Evolutionary conservation across 2,113 vertebrate species (phyloP).

Genomic region (Boulengeromyrus knoepffleri): DNA sequence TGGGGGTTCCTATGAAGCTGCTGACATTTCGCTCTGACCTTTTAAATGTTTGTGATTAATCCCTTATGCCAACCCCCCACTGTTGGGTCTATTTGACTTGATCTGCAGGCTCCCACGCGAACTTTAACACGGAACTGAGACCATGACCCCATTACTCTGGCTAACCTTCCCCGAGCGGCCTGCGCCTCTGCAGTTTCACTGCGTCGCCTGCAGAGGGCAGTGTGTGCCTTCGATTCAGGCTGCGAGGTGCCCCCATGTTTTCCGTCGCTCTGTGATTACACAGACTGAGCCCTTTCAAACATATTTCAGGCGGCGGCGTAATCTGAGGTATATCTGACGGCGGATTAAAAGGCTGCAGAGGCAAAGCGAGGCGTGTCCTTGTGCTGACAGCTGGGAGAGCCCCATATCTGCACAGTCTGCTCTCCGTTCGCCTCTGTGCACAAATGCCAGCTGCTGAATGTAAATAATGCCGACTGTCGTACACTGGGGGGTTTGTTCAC

Average conservation of each 20-base stretch:
- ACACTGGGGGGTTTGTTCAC: slow-evolving; percentile 1
- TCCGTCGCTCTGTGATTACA: background rate
- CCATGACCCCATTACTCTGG: background rate
- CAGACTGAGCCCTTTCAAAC: slow-evolving; percentile 12
- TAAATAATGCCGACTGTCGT: slow-evolving; percentile 38
- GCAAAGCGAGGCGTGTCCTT: slow-evolving; percentile 26
- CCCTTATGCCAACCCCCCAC: slow-evolving; percentile 15
- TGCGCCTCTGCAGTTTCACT: slow-evolving; percentile 34
- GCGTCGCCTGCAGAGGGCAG: slow-evolving; percentile 62
- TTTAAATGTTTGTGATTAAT: slow-evolving; percentile 28
- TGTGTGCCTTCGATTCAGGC: slow-evolving; percentile 47
- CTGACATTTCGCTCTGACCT: slow-evolving; percentile 37
- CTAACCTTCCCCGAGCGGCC: background rate
- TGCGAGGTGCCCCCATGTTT: background rate
- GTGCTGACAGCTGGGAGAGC: slow-evolving; percentile 16
- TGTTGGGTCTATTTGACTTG: background rate
- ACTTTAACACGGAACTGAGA: background rate
- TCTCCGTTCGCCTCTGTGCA: slow-evolving; percentile 39
- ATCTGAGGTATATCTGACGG: slow-evolving; percentile 36
- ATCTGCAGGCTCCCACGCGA: background rate
- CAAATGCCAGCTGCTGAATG: slow-evolving; percentile 34
- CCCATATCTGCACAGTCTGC: slow-evolving; percentile 2
- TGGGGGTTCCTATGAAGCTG: slow-evolving; percentile 14
- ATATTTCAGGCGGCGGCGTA: slow-evolving; percentile 28
- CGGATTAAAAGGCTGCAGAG: slow-evolving; percentile 38